Conservation (phyloP, 2,888 invertebrate genomes). For the Acleris cristana region DNA sequence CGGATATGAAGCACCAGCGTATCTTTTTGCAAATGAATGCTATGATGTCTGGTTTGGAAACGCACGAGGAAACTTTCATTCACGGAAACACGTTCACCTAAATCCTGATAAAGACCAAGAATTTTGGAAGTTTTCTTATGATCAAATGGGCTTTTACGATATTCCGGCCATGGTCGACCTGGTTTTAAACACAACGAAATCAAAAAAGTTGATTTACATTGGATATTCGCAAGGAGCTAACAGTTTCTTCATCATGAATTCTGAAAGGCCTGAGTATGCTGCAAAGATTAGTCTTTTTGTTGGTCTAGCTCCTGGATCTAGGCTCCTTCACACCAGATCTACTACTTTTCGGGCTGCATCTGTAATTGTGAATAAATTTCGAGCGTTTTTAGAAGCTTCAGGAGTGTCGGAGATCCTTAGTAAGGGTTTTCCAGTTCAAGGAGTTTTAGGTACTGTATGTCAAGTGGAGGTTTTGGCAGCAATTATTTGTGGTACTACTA, state of each 20-base stretch:
- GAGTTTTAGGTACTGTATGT: neutral
- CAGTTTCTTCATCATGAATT: slow-evolving; percentile 63
- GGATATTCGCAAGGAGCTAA: slow-evolving; percentile 91
- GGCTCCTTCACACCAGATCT: slow-evolving; percentile 72
- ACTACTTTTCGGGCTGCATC: slow-evolving; percentile 45
- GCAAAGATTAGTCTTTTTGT: slow-evolving; percentile 84
- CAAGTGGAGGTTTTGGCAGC: neutral
- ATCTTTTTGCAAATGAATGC: too few relatives aligned
- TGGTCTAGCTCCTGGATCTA: slow-evolving; percentile 85
- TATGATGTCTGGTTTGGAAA: neutral
- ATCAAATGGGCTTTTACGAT: slow-evolving; percentile 85
- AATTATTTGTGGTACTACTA: neutral
- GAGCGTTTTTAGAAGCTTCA: neutral
- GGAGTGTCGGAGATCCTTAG: slow-evolving; percentile 15
- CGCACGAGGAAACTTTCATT: slow-evolving; percentile 56
- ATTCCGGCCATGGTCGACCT: too few relatives aligned
- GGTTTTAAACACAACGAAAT: slow-evolving; percentile 53
- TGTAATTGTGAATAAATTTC: slow-evolving; percentile 35
- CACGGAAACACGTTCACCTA: slow-evolving; percentile 72
- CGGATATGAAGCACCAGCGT: too few relatives aligned
- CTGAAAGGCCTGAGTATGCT: slow-evolving; percentile 60
- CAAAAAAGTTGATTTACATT: slow-evolving; percentile 69
- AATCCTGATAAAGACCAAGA: slow-evolving; percentile 58
- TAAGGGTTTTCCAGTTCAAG: slow-evolving; percentile 6
- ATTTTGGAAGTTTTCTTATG: slow-evolving; percentile 87